Evolutionary conservation across 1,140 invertebrate genomes (phyloP), one percentile per base, ranked within the genome.

Genomic region (Papilio polyxenes): DNA sequence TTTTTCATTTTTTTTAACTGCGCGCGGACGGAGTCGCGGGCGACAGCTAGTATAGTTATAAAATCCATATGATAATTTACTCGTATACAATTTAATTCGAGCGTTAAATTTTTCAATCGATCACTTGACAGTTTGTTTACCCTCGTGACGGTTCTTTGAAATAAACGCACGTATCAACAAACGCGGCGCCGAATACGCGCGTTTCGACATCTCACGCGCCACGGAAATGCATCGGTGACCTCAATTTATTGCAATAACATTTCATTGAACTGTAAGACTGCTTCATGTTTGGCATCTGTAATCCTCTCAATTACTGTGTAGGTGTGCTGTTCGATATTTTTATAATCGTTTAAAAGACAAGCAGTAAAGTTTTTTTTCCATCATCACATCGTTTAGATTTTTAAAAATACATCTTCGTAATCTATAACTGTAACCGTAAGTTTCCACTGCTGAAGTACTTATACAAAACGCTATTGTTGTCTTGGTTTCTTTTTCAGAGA

Each of bases 161-260:
- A 72, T 37, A 40, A 72, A 31, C 56, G 56, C 56, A n/a, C 56
- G 56, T 59, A 62, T 62, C 49, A 62, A 62, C n/a, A 59, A 59
- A 62, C 59, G 59, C n/a, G 59, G 11, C 65, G 65, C 65, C 31
- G 17, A 59, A 59, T 59, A 20, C 56, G 17, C 17, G 53, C 56
- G 56, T 59, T 20, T 59, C 56, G n/a, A 59, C 65, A 72, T 15
- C 31, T 17, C 23, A 37, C 65, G 65, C 65, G 23, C 1, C 31
- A 40, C 65, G 65, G 65, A 72, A 72, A 72, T 72, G 65, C 65
- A 72, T 72, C 31, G 13, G 31, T 15, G 65, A 23, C 65, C 65
- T 72, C 65, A 72, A 72, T 72, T 40, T 31, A 72, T 72, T 72
- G 31, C 37, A 72, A 72, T 72, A 72, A 72, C 65, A 72, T 23